Evolutionary conservation across 2,888 invertebrate species (phyloP).

Genomic region (Hydrotaea diabolus): DNA sequence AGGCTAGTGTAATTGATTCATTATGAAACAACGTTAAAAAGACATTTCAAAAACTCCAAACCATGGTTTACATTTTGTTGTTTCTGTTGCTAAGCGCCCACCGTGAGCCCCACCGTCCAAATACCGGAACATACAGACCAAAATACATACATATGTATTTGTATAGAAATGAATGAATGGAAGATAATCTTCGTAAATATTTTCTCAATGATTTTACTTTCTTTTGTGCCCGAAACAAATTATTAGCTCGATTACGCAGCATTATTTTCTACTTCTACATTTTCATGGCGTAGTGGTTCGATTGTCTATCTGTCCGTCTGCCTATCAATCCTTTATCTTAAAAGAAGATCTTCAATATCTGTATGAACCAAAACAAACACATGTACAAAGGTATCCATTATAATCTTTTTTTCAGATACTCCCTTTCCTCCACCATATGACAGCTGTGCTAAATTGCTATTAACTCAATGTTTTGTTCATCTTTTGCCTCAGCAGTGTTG

Average conservation of each 20-base stretch:
- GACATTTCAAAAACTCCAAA: no score
- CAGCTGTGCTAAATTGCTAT: slow-evolving; percentile 55
- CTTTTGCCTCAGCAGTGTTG: not conserved
- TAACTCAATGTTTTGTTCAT: slow-evolving; percentile 44
- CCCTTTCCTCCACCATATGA: slow-evolving; percentile 33
- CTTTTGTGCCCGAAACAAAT: not conserved
- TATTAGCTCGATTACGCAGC: slow-evolving; percentile 7
- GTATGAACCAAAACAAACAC: no score
- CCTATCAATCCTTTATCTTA: no score
- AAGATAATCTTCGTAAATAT: not conserved
- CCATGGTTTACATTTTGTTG: not conserved
- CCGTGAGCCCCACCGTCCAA: not conserved
- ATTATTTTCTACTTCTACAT: not conserved
- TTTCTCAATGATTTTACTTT: not conserved
- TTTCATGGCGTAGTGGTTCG: not conserved
- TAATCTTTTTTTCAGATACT: no score
- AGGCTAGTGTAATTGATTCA: no score
- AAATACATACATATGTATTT: no score
- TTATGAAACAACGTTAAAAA: no score
- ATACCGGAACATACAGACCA: not conserved
- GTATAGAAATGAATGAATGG: not conserved
- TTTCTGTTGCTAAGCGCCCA: not conserved
- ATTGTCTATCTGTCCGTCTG: not conserved
- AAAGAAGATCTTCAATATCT: no score
- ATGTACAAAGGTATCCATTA: no score